Evolutionary conservation across 2,888 invertebrate species (phyloP).

Genomic region (Nesidiocoris tenuis): DNA sequence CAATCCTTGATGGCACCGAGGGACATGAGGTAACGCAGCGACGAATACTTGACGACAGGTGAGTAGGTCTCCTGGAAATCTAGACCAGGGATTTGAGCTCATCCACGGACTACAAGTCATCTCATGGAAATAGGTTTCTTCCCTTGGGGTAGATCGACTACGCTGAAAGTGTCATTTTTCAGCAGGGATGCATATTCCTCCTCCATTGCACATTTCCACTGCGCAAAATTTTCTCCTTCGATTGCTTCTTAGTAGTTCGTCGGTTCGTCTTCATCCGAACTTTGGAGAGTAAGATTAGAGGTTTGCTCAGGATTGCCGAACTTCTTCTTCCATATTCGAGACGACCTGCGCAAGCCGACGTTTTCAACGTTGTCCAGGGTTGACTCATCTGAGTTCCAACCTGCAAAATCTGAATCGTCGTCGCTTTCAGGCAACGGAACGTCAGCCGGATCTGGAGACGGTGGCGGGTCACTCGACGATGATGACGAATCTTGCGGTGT

Average conservation of each 20-base stretch:
- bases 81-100: constrained; percentile 49
- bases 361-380: not conserved
- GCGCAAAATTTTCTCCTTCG: not conserved
- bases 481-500: not conserved
- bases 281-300: not conserved
- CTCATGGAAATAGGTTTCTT: constrained; percentile 48
- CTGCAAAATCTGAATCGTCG: not conserved
- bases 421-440: not conserved
- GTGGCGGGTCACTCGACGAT: not conserved
- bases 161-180: constrained; percentile 50
- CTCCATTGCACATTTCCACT: constrained; percentile 7
- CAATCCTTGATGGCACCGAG: not conserved
- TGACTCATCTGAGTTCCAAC: not conserved
- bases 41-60: constrained; percentile 18
- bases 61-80: constrained; percentile 4
- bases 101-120: constrained; percentile 51
- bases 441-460: not conserved
- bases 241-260: not conserved
- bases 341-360: not conserved
- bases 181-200: constrained; percentile 49
- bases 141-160: constrained; percentile 42
- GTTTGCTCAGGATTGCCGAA: not conserved
- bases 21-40: not conserved
- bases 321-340: not conserved
- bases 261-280: not conserved